Base-by-base conservation (phyloP, 2,888 invertebrate genomes). In the Papilio elwesi region DNA sequence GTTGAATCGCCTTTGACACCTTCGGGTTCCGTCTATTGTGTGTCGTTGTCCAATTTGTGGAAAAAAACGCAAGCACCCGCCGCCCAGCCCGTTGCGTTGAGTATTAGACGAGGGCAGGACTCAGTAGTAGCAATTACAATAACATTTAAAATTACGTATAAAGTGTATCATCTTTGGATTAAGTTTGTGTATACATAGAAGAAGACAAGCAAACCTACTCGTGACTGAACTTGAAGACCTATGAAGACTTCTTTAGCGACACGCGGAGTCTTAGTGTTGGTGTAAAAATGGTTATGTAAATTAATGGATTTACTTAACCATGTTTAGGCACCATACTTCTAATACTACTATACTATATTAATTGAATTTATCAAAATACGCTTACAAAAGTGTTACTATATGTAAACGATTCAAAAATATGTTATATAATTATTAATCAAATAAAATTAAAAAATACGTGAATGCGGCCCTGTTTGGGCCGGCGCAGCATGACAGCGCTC, bases 1-100 rank as follows among this genome's bases (percentile, higher is more conserved):
- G 91, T 91, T 91, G 85, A 79, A 79, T 75, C 75, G 75, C 81
- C 83, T 87, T 88, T 90, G 90, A 89, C 92, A 91, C 92, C 90
- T 84, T 87, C 81, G 80, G 80, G 79, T 81, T 82, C 83, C 82
- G 78, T 76, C 83, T 74, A 87, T 90, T 89, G 87, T 85, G 81
- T 83, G 81, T 83, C 79, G 79, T 81, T 81, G 79, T 82, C 84
- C 82, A 88, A 87, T 87, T 89, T 88, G 83, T 84, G 6, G 81
- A 84, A 87, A 90, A 90, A 88, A 87, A 85, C 71, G 67, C 75
- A 76, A 75, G 78, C 80, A 80, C 85, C 86, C 87, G 83, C 76
- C 80, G 81, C 68, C 76, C 77, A 80, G 80, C 80, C 83, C 82
- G 84, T 85, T 86, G 88, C 78, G 77, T 80, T 83, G 82, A 85